These are phyloP conservation scores for Bombus polaris DNA, from an alignment of 1,140 invertebrate genomes.

Conservation along the genomic window DNA sequence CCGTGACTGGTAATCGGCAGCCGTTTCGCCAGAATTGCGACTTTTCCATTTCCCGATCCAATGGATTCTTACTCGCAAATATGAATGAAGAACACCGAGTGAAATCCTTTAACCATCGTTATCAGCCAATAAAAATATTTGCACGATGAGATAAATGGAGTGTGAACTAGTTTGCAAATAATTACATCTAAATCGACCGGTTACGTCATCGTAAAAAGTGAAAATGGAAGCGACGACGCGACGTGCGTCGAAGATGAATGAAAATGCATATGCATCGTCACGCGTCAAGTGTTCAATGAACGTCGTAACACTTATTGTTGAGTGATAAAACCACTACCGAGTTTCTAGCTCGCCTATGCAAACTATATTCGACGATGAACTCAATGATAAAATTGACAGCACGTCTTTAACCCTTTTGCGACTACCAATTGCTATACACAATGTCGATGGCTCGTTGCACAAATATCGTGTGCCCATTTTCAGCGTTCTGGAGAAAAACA, in stretches of 20 bases:
- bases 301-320: slow-evolving; percentile 7
- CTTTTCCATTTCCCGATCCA: too few relatives aligned
- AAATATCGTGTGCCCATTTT: too few relatives aligned
- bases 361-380: background rate
- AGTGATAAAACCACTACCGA: background rate
- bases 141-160: background rate
- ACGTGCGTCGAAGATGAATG: slow-evolving; percentile 34
- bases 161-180: background rate
- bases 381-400: background rate
- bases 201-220: background rate
- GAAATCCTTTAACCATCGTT: too few relatives aligned
- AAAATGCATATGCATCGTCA: slow-evolving; percentile 29
- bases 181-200: background rate
- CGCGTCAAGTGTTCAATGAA: slow-evolving; percentile 1
- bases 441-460: too few relatives aligned
- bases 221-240: background rate
- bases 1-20: background rate
- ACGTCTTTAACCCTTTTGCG: background rate
- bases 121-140: background rate
- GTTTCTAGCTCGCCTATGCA: background rate
- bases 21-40: too few relatives aligned
- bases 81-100: background rate
- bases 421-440: too few relatives aligned
- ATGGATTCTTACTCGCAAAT: background rate
- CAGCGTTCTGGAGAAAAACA: too few relatives aligned